Conservation (phyloP, 2,888 invertebrate species). For the Diabrotica balteata region DNA sequence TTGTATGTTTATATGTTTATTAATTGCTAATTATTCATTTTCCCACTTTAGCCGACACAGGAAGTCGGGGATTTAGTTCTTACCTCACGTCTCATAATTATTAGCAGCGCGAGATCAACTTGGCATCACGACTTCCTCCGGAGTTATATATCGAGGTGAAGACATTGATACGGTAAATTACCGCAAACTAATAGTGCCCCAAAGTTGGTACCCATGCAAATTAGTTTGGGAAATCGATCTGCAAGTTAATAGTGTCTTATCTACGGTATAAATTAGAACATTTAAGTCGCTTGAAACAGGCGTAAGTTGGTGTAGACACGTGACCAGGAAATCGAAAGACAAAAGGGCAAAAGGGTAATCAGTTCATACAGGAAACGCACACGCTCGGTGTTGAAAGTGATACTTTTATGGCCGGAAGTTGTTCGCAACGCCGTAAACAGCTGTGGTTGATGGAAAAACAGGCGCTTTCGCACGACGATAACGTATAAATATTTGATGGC, state of each 20-base stretch:
- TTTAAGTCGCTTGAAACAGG: constrained; percentile 29
- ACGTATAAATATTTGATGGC: too few species aligned
- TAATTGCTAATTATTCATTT: too few species aligned
- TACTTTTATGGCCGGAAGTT: background rate
- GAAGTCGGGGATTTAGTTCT: too few species aligned
- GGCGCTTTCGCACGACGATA: too few species aligned
- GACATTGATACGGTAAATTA: constrained; percentile 34
- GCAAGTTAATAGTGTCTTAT: constrained; percentile 33
- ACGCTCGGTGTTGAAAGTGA: constrained; percentile 1
- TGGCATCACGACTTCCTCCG: constrained; percentile 9
- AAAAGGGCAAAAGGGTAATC: constrained; percentile 8
- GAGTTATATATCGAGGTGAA: constrained; percentile 20
- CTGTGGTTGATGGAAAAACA: constrained; percentile 18
- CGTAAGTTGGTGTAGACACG: constrained; percentile 26
- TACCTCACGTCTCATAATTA: background rate
- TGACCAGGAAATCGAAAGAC: constrained; percentile 30
- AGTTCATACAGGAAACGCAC: constrained; percentile 5
- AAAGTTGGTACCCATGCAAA: constrained; percentile 34
- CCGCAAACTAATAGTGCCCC: constrained; percentile 32
- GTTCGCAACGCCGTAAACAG: background rate
- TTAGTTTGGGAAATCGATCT: constrained; percentile 32
- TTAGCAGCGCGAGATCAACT: constrained; percentile 2
- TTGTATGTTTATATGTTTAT: too few species aligned
- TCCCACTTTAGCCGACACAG: too few species aligned
- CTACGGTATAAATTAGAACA: constrained; percentile 32